phyloP scores from a whole-genome alignment of 1,140 invertebrate genomes.

The Scaptomyza montana region DNA sequence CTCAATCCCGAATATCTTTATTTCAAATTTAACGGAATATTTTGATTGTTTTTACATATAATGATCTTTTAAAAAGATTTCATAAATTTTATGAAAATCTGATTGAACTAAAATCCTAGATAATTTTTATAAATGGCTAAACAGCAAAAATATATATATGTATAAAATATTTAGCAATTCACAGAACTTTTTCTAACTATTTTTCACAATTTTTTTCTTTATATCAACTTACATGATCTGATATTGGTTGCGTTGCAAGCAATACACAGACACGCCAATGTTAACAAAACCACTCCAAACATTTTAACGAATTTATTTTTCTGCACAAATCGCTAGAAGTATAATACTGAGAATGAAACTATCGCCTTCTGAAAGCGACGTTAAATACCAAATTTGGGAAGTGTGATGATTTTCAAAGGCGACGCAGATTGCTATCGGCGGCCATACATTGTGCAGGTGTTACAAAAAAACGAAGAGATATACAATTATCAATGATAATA shows the following conservation, averaged over 20 bases:
- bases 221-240: conserved; percentile 58
- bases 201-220: neutral
- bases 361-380: conserved; percentile 18
- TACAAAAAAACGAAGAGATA: conserved; percentile 40
- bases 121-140: too few relatives aligned
- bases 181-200: too few relatives aligned
- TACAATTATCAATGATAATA: conserved; percentile 23
- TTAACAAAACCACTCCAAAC: conserved; percentile 49
- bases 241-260: conserved; percentile 37
- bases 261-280: conserved; percentile 28
- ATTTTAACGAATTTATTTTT: conserved; percentile 13
- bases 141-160: too few relatives aligned
- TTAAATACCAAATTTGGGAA: conserved; percentile 48
- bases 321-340: conserved; percentile 21
- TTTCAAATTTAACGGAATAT: too few relatives aligned
- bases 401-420: conserved; percentile 63
- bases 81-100: too few relatives aligned
- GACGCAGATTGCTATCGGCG: conserved; percentile 53
- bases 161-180: too few relatives aligned
- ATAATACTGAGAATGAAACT: conserved; percentile 59
- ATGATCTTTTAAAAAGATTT: too few relatives aligned
- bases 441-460: conserved; percentile 62
- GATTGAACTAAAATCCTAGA: too few relatives aligned
- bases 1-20: too few relatives aligned
- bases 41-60: too few relatives aligned